Evolutionary conservation across 2,113 vertebrate species (phyloP).

Genomic region (Ochotona curzoniae): DNA sequence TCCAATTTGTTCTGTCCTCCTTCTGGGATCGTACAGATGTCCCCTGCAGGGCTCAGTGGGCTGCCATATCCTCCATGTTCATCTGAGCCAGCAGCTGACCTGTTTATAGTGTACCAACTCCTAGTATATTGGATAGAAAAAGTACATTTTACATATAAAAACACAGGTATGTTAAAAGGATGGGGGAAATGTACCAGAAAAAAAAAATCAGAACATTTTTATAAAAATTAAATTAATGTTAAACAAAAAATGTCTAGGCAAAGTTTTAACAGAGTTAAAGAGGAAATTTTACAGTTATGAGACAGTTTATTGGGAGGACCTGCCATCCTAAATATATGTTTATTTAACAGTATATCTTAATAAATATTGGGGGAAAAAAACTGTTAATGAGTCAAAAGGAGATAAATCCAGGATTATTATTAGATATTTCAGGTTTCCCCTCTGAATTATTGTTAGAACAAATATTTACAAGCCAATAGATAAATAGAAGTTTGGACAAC

Average conservation of each 20-base stretch:
- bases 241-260: background rate
- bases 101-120: background rate
- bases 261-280: background rate
- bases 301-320: background rate
- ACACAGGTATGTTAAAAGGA: background rate
- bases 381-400: background rate
- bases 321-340: background rate
- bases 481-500: background rate
- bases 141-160: background rate
- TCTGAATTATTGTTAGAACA: background rate
- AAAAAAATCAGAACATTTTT: background rate
- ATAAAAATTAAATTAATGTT: background rate
- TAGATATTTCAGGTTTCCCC: background rate
- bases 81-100: too few relatives aligned
- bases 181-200: background rate
- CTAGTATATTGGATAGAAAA: background rate
- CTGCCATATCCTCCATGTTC: too few relatives aligned
- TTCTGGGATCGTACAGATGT: too few relatives aligned
- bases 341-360: background rate
- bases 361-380: slow-evolving; percentile 9
- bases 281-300: background rate
- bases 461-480: background rate
- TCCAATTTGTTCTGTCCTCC: too few relatives aligned
- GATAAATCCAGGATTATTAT: background rate
- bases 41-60: too few relatives aligned